Conservation (phyloP, 2,113 vertebrate species). For the Brienomyrus brachyistius region DNA sequence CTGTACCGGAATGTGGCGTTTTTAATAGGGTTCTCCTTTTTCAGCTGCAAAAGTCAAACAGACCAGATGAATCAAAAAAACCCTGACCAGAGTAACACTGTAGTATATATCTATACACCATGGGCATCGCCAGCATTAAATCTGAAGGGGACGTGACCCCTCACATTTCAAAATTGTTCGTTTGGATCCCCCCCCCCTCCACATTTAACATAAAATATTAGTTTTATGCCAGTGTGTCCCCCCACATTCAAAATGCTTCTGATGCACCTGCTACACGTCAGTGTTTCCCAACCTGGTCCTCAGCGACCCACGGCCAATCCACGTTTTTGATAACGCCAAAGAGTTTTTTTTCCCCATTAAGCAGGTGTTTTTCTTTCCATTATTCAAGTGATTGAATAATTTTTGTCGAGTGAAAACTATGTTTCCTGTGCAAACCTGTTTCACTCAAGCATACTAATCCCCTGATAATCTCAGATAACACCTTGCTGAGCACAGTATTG, state of each 20-base stretch:
- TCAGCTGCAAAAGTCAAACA: constrained; percentile 59
- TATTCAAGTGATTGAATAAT: not conserved
- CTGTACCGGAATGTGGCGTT: constrained; percentile 54
- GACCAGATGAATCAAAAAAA: not conserved
- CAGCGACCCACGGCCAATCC: too few species aligned
- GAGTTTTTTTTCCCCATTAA: not conserved
- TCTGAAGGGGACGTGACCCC: too few species aligned
- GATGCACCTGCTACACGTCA: too few species aligned
- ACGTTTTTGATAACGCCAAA: not conserved
- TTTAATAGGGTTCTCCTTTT: constrained; percentile 60
- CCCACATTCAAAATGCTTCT: too few species aligned
- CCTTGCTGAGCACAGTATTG: not conserved
- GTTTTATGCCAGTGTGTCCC: too few species aligned
- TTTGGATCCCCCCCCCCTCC: too few species aligned
- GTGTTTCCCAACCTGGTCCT: too few species aligned
- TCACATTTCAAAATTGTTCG: too few species aligned
- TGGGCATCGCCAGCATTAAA: too few species aligned
- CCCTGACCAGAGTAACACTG: not conserved
- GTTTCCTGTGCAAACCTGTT: not conserved
- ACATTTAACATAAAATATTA: too few species aligned
- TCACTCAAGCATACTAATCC: not conserved
- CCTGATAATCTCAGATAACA: not conserved
- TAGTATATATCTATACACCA: not conserved
- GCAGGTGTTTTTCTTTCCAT: not conserved
- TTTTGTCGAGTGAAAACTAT: not conserved